Base-by-base conservation (phyloP, 2,797 vertebrate species). In the Enteromius afrohamiltoni region DNA sequence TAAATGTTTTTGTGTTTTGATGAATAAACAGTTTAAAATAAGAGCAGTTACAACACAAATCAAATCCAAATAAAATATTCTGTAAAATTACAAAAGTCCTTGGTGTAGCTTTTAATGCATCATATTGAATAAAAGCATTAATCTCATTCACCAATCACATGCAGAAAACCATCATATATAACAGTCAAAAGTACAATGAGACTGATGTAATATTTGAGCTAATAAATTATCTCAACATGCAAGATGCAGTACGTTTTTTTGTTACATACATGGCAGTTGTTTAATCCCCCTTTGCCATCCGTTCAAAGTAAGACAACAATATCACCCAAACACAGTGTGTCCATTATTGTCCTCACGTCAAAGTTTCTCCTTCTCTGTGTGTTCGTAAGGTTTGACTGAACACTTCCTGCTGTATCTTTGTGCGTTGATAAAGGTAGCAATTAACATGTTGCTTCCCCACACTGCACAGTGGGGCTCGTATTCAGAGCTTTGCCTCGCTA, bases 341-440 rank as follows among this genome's bases (percentile, higher is more conserved):
- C 42, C 51, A 69, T 17, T 62, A 75, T 64, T 78, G 71, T 71
- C 70, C 47, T 62, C 62, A 31, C 60, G 19, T 37, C 55, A 82
- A 49, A 71, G 26, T 29, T n/a, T 71, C 19, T 42, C 91, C 90
- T 91, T 91, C 90, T 91, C 88, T 88, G 53, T 37, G 45, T 40
- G 40, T 60, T 82, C 23, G 17, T 47, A 75, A 70, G 67, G 79
- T 91, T 91, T 93, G 93, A 94, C 91, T 92, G 93, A 94, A 94
- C 92, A 92, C 93, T 93, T 95, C 93, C 93, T 93, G 91, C 87
- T 92, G 90, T 94, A 71, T 70, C 93, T 91, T 90, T 93, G 79
- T 79, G 92, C 90, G 91, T 94, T 93, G 93, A 94, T 93, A 94
- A 95, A 95, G 88, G 92, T 94, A 94, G 92, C 94, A 95, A 95